Base-by-base conservation (phyloP, 2,113 vertebrate species). In the Xiphorhynchus elegans region DNA sequence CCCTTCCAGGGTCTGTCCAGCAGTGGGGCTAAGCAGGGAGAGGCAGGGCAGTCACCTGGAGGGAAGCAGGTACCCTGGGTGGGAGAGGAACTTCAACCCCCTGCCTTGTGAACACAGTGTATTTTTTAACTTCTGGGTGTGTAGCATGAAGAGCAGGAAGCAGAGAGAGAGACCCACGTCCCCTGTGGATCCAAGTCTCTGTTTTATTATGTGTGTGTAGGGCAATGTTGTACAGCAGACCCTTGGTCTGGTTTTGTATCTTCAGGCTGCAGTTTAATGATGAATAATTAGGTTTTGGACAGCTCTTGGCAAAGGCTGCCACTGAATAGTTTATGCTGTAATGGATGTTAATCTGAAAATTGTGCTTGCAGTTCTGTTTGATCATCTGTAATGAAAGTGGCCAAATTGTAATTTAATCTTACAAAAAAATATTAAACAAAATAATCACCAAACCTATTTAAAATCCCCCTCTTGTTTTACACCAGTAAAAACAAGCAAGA, bases 241-340 rank as follows among this genome's bases (percentile, higher is more conserved):
- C 94, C 70, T 83, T 97, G 91, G 89, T 97, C 94, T 96, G 95
- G 73, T 77, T 93, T 95, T 95, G 83, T 96, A 94, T 96, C 95
- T 97, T 93, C 91, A 89, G 96, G 96, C 94, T 95, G 91, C 94
- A 89, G 89, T 96, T 97, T 95, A 96, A 95, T 97, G 94, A 97
- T 95, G 91, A 97, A 96, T 97, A 97, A 97, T 96, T 95, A 95
- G 89, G 93, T 75, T 95, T 93, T 95, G 93, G 91, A 86, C 89
- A 93, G 94, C 91, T 92, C 93, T 87, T 96, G 95, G 94, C 91
- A 96, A 93, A 89, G 68, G 83, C 86, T 92, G 89, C 64, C 83
- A 68, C 80, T 90, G 90, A 90, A 97, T 97, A 89, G 89, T 93
- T 90, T 86, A 84, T 70, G 76, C 72, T 87, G 47, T 95, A 97